phyloP scores from a whole-genome alignment of 2,797 vertebrate species.

The Characodon lateralis region DNA sequence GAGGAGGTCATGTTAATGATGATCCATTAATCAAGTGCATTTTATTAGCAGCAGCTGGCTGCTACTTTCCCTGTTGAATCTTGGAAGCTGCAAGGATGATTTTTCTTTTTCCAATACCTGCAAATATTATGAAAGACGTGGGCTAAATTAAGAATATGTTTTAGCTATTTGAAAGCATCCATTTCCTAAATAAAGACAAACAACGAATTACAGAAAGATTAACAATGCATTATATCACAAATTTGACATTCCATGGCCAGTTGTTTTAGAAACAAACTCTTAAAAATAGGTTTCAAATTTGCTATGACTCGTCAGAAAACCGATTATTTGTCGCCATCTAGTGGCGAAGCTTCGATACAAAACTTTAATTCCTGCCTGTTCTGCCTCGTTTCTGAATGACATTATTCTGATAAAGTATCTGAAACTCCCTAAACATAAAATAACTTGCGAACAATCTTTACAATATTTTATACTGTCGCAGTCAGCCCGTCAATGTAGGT shows the following conservation, averaged over 20 bases:
- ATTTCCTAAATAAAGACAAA: background rate
- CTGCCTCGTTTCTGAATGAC: background rate
- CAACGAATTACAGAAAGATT: background rate
- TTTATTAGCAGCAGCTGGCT: background rate
- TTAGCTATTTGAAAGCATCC: background rate
- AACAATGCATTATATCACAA: background rate
- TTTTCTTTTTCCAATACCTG: background rate
- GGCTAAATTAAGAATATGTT: background rate
- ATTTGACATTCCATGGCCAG: background rate
- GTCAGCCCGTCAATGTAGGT: background rate
- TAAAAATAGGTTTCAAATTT: background rate
- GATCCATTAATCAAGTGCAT: background rate
- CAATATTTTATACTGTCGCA: background rate
- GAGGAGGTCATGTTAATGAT: background rate
- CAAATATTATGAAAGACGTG: background rate
- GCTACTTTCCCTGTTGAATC: background rate
- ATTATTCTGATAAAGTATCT: background rate
- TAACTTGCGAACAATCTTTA: background rate
- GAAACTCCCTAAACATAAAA: background rate
- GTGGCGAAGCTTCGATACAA: conserved; percentile 16
- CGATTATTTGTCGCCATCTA: conserved; percentile 57
- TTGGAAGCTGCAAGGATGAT: background rate
- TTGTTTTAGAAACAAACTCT: background rate
- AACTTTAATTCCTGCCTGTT: rapidly evolving
- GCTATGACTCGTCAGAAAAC: background rate